These are phyloP conservation scores for Philaenus spumarius DNA, from an alignment of 1,140 invertebrate genomes.

Conservation along the genomic window DNA sequence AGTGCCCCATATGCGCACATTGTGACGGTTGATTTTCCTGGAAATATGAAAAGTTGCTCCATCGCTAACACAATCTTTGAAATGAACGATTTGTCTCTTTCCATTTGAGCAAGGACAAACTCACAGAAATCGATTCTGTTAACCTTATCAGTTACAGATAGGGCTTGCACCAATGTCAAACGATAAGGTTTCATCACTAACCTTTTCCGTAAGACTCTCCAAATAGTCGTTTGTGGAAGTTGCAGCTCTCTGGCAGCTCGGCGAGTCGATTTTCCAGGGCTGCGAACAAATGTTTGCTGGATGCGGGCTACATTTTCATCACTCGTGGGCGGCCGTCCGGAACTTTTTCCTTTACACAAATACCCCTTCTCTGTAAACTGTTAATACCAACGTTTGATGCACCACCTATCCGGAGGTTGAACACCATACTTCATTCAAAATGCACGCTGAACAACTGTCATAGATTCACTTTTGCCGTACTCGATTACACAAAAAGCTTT, in stretches of 20 bases:
- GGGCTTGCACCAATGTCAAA: not conserved
- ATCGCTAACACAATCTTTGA: not conserved
- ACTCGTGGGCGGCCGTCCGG: not conserved
- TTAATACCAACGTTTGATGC: not conserved
- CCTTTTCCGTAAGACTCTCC: not conserved
- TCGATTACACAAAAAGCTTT: too few species aligned
- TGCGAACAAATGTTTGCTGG: not conserved
- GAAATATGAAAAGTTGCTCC: not conserved
- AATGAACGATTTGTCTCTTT: not conserved
- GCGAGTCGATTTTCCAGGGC: not conserved
- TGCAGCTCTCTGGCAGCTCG: not conserved
- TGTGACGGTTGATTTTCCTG: not conserved
- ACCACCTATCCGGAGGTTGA: too few species aligned
- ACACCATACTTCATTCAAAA: too few species aligned
- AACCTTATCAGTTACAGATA: not conserved
- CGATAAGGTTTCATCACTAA: conserved; percentile 11
- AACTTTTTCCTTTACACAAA: conserved; percentile 4
- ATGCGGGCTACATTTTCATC: not conserved
- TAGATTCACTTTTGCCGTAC: too few species aligned
- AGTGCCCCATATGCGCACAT: too few species aligned
- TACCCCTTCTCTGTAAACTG: not conserved
- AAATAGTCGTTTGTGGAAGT: not conserved
- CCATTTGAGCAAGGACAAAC: not conserved
- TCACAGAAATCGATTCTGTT: conserved; percentile 5
- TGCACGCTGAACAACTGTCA: too few species aligned